Conservation (phyloP, 2,113 vertebrate species). For the Chaetorhynchus papuensis region DNA sequence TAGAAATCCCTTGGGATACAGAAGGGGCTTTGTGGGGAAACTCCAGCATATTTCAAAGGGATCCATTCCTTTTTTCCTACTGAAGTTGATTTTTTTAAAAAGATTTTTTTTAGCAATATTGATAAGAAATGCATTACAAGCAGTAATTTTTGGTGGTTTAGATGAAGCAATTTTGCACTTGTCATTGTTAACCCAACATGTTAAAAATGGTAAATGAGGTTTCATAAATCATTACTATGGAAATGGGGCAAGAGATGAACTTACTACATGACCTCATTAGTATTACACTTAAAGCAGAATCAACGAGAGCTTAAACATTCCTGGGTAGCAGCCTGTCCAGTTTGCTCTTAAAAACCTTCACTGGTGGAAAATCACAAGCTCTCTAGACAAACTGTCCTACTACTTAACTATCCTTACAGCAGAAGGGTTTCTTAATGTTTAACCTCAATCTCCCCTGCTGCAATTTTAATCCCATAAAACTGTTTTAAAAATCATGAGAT, state of each 20-base stretch:
- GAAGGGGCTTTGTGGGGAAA: not conserved
- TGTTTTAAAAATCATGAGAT: slow-evolving; percentile 36
- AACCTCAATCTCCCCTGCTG: not conserved
- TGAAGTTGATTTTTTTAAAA: not conserved
- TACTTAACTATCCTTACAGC: not conserved
- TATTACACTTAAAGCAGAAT: not conserved
- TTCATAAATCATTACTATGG: not conserved
- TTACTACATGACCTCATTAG: not conserved
- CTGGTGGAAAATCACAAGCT: not conserved
- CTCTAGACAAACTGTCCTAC: not conserved
- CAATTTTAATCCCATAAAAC: slow-evolving; percentile 34
- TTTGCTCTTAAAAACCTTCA: not conserved
- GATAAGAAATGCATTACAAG: not conserved
- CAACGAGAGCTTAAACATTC: not conserved
- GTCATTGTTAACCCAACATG: not conserved
- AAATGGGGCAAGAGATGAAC: not conserved
- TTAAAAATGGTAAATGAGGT: not conserved
- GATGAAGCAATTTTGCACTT: not conserved
- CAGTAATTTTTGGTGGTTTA: not conserved
- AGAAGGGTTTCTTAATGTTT: not conserved
- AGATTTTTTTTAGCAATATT: not conserved
- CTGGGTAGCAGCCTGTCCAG: not conserved
- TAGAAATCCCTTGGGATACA: not conserved
- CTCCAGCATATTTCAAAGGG: fast-evolving
- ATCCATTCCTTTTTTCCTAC: not conserved